phyloP scores from a whole-genome alignment of 2,888 invertebrate species.

The Parnassius smintheus region DNA sequence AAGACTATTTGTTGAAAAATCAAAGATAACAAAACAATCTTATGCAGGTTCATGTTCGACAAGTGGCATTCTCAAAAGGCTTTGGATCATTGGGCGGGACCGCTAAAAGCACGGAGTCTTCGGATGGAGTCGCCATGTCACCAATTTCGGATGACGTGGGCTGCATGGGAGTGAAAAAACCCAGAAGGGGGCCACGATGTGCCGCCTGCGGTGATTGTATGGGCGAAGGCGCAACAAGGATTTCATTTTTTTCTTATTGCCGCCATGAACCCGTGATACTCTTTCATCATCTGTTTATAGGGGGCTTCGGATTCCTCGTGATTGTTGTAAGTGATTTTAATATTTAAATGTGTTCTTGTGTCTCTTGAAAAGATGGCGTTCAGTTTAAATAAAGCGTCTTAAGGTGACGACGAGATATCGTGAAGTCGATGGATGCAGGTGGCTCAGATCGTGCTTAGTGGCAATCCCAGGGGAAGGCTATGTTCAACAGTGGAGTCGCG shows the following conservation, averaged over 20 bases:
- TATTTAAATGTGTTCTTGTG: no score
- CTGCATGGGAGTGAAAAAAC: conserved; percentile 20
- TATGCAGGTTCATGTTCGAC: conserved; percentile 61
- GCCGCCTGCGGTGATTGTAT: conserved; percentile 34
- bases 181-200: conserved; percentile 9
- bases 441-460: no score
- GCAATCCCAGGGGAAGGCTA: no score
- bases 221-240: conserved; percentile 32
- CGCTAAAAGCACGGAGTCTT: neutral
- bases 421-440: no score
- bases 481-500: no score
- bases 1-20: no score
- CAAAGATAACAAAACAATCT: neutral
- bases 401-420: no score
- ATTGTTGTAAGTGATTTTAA: conserved; percentile 82
- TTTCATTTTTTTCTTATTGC: conserved; percentile 78
- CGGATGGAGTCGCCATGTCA: neutral
- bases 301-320: conserved; percentile 86
- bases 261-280: conserved; percentile 86
- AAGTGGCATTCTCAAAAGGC: conserved; percentile 41
- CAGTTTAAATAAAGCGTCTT: no score
- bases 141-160: conserved; percentile 3
- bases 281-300: conserved; percentile 87
- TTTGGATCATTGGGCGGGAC: conserved; percentile 6
- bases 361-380: no score